Evolutionary conservation across 2,888 invertebrate genomes (phyloP).

Genomic region (Tryphoninae sp.): DNA sequence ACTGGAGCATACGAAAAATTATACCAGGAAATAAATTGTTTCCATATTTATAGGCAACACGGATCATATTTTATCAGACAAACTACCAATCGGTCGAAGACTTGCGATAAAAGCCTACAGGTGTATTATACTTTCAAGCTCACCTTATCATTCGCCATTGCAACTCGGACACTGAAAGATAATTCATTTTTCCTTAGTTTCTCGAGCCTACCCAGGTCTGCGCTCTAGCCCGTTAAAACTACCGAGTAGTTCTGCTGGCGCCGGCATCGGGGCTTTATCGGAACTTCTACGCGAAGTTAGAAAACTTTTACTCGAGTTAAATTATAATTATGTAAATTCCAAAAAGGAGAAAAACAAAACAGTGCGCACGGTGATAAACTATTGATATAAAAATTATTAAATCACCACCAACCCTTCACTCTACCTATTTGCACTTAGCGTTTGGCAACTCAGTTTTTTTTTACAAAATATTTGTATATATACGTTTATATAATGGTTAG

Average conservation of each 20-base stretch:
- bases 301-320: slow-evolving; percentile 9
- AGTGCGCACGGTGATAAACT: background rate
- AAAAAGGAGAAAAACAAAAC: background rate
- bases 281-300: slow-evolving; percentile 10
- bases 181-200: slow-evolving; percentile 14
- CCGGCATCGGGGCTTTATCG: slow-evolving; percentile 52
- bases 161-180: background rate
- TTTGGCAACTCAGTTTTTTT: background rate
- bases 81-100: slow-evolving; percentile 13
- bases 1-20: background rate
- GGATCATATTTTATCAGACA: slow-evolving; percentile 5
- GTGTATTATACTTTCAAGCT: background rate
- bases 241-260: slow-evolving; percentile 54
- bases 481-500: background rate
- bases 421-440: background rate
- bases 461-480: background rate
- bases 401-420: background rate
- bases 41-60: background rate
- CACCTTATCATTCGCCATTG: slow-evolving; percentile 23
- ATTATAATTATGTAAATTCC: background rate
- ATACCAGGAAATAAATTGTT: background rate
- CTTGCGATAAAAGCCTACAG: slow-evolving; percentile 12
- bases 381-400: slow-evolving; percentile 4
- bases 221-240: slow-evolving; percentile 1
- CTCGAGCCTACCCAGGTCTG: slow-evolving; percentile 16